A percentile compares a stretch with the other conserved stretches of the same genome.
Evolutionary conservation across 2,797 vertebrate genomes (phyloP).

Genomic region (Hippocampus kuda): DNA sequence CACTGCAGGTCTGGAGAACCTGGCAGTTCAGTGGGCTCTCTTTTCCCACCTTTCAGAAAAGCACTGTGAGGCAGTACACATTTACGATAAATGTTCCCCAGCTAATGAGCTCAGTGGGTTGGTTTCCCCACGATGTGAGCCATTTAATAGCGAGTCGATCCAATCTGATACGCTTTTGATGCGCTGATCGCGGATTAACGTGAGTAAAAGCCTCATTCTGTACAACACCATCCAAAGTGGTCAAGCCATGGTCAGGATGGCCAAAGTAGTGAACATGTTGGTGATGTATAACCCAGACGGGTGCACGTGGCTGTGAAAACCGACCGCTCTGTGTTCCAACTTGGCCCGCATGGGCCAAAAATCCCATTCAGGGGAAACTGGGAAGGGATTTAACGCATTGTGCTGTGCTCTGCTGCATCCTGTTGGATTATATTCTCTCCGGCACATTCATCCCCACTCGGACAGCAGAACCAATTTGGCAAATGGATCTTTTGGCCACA

Average conservation of each 20-base stretch:
- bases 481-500: constrained; percentile 54
- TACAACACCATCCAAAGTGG: background rate
- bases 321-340: constrained; percentile 17
- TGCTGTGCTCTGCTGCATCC: constrained; percentile 39
- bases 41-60: background rate
- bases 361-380: constrained; percentile 43
- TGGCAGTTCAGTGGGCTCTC: background rate
- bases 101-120: background rate
- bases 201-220: background rate
- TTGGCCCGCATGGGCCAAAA: constrained; percentile 38
- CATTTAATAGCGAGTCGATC: background rate
- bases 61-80: background rate
- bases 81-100: background rate
- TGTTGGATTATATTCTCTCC: constrained; percentile 48
- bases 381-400: constrained; percentile 38
- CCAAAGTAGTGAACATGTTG: constrained; percentile 12
- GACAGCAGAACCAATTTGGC: constrained; percentile 53
- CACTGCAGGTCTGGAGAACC: constrained; percentile 35
- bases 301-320: constrained; percentile 35
- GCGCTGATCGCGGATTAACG: constrained; percentile 11
- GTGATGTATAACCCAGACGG: constrained; percentile 18
- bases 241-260: constrained; percentile 11
- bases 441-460: constrained; percentile 35
- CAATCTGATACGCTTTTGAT: background rate
- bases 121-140: background rate